phyloP scores from a whole-genome alignment of 2,888 invertebrate genomes.

The Allygus modestus region DNA sequence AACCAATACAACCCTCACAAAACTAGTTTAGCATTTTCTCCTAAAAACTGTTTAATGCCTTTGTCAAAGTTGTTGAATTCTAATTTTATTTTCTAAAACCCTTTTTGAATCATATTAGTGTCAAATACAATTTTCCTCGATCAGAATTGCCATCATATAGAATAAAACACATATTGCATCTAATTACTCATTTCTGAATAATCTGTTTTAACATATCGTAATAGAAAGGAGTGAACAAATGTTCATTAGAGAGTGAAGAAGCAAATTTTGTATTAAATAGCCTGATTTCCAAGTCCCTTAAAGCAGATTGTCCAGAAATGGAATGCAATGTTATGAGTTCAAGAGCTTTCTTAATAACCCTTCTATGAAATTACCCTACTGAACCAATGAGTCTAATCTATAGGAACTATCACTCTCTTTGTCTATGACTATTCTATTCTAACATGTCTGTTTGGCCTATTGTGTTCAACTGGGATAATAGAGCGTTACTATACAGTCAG shows the following conservation, averaged over 20 bases:
- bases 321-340: constrained; percentile 19
- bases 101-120: too few species aligned
- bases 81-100: too few species aligned
- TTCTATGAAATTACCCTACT: constrained; percentile 15
- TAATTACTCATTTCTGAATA: constrained; percentile 29
- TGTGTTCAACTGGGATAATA: constrained; percentile 61
- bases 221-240: background rate
- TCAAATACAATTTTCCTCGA: too few species aligned
- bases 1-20: too few species aligned
- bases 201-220: constrained; percentile 18
- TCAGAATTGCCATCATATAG: background rate
- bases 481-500: constrained; percentile 51
- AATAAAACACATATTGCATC: background rate
- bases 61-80: too few species aligned
- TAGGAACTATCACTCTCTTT: constrained; percentile 49
- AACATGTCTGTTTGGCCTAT: constrained; percentile 62
- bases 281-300: background rate
- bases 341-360: constrained; percentile 39
- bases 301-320: constrained; percentile 47
- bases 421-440: constrained; percentile 54
- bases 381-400: constrained; percentile 27
- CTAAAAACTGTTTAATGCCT: too few species aligned
- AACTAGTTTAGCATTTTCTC: too few species aligned
- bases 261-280: background rate
- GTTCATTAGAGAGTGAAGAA: background rate